These are phyloP conservation scores for Cladorhizidae sp. DNA, from an alignment of 37 sponge, comb jelly and placozoan species.

Conservation along the genomic window DNA sequence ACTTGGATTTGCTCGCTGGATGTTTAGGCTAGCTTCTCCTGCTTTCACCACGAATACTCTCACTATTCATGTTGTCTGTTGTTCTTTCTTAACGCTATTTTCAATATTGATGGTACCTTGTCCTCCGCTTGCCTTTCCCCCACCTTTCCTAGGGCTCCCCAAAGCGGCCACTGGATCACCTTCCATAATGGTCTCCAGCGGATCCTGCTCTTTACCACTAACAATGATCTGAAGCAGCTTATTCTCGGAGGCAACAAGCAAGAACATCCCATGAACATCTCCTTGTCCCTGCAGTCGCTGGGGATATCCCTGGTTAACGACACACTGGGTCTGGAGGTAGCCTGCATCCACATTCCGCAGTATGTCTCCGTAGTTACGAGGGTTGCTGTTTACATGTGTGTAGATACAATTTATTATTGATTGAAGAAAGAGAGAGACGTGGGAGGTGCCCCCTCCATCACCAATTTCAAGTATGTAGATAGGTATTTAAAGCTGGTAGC, in stretches of 20 bases:
- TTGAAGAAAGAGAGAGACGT: too few species aligned
- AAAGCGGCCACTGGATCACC: constrained; percentile 65
- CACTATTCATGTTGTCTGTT: too few species aligned
- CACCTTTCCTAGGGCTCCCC: neutral
- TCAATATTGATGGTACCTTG: neutral
- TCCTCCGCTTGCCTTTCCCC: neutral
- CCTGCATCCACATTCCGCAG: constrained; percentile 69
- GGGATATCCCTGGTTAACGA: constrained; percentile 85
- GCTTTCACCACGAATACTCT: too few species aligned
- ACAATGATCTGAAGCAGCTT: constrained; percentile 2
- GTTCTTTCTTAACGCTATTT: neutral
- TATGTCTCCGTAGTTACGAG: constrained; percentile 7
- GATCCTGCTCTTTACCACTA: constrained; percentile 64
- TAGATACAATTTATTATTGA: too few species aligned
- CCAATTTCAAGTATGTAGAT: too few species aligned
- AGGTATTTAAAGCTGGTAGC: too few species aligned
- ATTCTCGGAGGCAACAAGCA: constrained; percentile 21
- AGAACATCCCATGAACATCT: constrained; percentile 26
- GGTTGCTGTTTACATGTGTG: neutral
- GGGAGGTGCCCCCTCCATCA: too few species aligned
- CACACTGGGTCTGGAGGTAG: constrained; percentile 56
- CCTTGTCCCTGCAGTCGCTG: constrained; percentile 43
- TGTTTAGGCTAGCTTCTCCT: too few species aligned
- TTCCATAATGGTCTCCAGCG: constrained; percentile 80
- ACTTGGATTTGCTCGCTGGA: too few species aligned